Conservation (phyloP, 30 jellyfish, hydroid and myxozoan species). For the Hydractinia echinata region DNA sequence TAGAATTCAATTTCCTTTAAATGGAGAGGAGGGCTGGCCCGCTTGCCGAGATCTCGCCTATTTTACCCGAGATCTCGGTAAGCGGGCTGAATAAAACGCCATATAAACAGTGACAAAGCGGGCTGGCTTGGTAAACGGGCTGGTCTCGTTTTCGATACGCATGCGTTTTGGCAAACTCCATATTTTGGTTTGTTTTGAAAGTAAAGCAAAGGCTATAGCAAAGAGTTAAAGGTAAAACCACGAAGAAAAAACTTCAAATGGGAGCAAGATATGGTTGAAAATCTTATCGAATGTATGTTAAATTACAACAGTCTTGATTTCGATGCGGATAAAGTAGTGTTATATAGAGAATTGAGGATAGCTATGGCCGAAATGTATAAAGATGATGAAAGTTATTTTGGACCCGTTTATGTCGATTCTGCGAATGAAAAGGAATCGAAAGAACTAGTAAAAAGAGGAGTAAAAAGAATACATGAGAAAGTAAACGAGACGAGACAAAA, state of each 20-base stretch:
- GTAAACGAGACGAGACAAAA: not conserved
- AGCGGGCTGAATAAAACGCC: not conserved
- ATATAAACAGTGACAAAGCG: slow-evolving; percentile 1
- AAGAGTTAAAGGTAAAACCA: not conserved
- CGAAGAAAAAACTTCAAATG: not conserved
- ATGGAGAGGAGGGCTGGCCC: slow-evolving; percentile 8
- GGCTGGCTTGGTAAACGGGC: slow-evolving; percentile 3
- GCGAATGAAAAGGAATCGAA: not conserved
- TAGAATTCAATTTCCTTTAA: not conserved
- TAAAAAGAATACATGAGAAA: not conserved
- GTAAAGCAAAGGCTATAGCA: not conserved
- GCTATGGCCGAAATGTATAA: slow-evolving; percentile 5
- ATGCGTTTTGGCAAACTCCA: slow-evolving; percentile 5
- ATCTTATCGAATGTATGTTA: not conserved
- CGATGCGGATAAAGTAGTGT: not conserved
- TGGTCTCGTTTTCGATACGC: slow-evolving; percentile 1
- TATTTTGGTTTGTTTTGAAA: not conserved
- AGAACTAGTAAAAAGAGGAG: not conserved
- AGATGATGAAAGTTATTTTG: not conserved
- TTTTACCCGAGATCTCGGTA: slow-evolving; percentile 5
- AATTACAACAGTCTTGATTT: slow-evolving; percentile 2
- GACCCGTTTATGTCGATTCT: not conserved
- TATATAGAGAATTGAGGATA: not conserved
- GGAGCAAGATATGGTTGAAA: slow-evolving; percentile 12
- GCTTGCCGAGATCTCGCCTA: no score